Evolutionary conservation across 2,113 vertebrate species (phyloP), one percentile per base, ranked within the genome.

Genomic region (Scomber colias): DNA sequence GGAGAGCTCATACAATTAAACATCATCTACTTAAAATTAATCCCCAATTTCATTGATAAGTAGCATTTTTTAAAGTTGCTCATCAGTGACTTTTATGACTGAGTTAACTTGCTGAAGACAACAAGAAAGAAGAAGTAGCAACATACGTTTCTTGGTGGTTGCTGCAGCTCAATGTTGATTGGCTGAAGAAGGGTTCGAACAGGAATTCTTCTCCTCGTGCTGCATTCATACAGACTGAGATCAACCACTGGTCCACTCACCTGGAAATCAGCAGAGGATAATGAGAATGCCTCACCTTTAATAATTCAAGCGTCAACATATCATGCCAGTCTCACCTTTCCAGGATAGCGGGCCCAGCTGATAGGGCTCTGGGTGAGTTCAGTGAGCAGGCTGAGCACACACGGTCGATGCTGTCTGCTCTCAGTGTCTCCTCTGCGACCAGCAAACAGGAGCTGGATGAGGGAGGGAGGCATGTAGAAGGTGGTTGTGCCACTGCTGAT

Each of bases 181-280:
- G 95, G 95, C 14, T 77, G 81, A 61, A 63, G 13, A 3, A 96
- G 85, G n/a, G 75, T 77, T 10, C 14, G 81, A 59, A 91, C 61
- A 8, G 54, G 85, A 62, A 96, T 87, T 71, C 92, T 95, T 57
- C 87, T 94, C 61, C 85, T 90, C 5, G 80, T 91, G 76, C 78
- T 88, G 92, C 96, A 97, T 87, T 80, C 80, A 76, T 93, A 95
- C 30, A 97, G 77, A 59, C 70, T 88, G 53, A 96, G 70, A n/a
- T 90, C 85, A 62, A 92, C 90, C 17, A 95, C 83, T 0, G 86
- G 82, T 15, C 83, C 82, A 11, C 66, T 88, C 4, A 92, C 21
- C 96, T 97, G 66, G 17, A 90, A 83, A 81, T 79, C 15, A 84
- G 14, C 44, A 61, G 11, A 78, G 31, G 0, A 45, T 35, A 61